Conservation (phyloP, 1,140 invertebrate species). For the Aradophagus sp. region DNA sequence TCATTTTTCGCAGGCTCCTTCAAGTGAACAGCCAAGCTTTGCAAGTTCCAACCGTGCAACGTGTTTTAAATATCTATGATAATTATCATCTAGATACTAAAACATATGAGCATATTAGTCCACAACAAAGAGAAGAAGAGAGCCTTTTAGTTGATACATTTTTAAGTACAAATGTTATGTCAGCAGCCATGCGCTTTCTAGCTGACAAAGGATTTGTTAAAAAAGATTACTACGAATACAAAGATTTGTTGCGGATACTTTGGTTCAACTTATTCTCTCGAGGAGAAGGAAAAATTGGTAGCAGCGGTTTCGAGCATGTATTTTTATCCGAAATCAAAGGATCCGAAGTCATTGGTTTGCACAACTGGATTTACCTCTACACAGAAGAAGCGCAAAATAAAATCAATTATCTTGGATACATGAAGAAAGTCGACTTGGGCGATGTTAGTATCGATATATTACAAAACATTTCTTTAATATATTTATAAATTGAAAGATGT, state of each 20-base stretch:
- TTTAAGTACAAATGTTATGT: conserved; percentile 79
- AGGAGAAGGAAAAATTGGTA: conserved; percentile 83
- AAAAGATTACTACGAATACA: conserved; percentile 77
- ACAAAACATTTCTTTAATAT: no score
- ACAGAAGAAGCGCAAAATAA: conserved; percentile 80
- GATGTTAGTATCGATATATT: conserved; percentile 82
- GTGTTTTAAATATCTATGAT: conserved; percentile 81
- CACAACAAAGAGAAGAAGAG: conserved; percentile 78
- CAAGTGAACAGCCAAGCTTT: conserved; percentile 72
- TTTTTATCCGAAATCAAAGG: conserved; percentile 88
- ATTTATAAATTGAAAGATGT: no score
- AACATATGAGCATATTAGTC: conserved; percentile 85
- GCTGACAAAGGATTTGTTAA: conserved; percentile 73
- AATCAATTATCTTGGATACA: conserved; percentile 87
- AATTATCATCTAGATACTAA: conserved; percentile 85
- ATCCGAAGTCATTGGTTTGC: conserved; percentile 84
- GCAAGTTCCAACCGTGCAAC: conserved; percentile 80
- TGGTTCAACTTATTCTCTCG: conserved; percentile 90
- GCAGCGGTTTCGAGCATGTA: conserved; percentile 90
- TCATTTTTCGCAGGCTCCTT: conserved; percentile 28
- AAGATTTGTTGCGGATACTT: conserved; percentile 82
- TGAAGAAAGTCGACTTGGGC: conserved; percentile 82
- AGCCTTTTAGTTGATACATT: conserved; percentile 78
- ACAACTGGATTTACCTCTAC: conserved; percentile 92
- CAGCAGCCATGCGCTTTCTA: conserved; percentile 78